Percentiles rank a stretch among this genome's conserved stretches.
These are phyloP conservation scores for Mimas tiliae DNA, from an alignment of 2,888 invertebrate genomes.

Conservation along the genomic window DNA sequence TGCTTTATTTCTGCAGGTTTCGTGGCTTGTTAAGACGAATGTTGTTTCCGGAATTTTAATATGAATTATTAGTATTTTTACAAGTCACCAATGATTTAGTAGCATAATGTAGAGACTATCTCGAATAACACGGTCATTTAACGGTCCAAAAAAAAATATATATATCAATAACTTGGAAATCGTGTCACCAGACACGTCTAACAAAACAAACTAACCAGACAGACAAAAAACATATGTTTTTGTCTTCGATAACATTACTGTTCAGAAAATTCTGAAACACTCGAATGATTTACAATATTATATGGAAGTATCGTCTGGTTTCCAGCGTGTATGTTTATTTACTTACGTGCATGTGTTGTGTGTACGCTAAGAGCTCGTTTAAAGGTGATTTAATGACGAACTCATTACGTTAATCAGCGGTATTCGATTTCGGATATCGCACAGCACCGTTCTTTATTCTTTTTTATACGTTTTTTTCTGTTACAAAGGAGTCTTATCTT, in stretches of 20 bases:
- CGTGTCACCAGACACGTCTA: not conserved
- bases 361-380: conserved; percentile 8
- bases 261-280: not conserved
- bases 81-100: not conserved
- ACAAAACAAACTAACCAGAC: not conserved
- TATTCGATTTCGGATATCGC: not conserved
- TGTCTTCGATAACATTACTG: too few relatives aligned
- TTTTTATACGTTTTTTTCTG: not conserved
- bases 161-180: not conserved
- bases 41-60: not conserved
- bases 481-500: not conserved
- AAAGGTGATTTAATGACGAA: conserved; percentile 20
- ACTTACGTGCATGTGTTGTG: not conserved
- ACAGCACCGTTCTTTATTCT: not conserved
- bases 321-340: not conserved
- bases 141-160: too few relatives aligned
- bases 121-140: too few relatives aligned
- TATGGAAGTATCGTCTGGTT: not conserved
- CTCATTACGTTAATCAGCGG: conserved; percentile 23
- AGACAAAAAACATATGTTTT: not conserved
- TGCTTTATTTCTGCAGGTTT: not conserved
- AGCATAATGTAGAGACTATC: not conserved
- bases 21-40: not conserved
- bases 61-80: not conserved
- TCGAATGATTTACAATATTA: not conserved